Percentiles rank a stretch among this genome's conserved stretches.
Conservation (phyloP, 2,797 vertebrate species). For the Spheniscus humboldti region DNA sequence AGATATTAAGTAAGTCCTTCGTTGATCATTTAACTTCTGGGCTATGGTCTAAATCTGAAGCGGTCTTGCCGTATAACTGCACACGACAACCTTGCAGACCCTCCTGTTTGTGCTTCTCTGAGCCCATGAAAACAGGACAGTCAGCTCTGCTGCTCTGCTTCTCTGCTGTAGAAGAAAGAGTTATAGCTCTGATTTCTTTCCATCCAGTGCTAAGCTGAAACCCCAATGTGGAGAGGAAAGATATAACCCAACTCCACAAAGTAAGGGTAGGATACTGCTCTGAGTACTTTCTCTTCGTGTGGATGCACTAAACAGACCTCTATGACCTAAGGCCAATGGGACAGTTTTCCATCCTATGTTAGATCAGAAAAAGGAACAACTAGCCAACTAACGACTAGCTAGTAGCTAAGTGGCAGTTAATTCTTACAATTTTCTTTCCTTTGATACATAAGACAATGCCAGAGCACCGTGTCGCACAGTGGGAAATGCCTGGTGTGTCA, state of each 20-base stretch:
- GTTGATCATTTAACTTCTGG: not conserved
- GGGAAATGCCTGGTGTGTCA: not conserved
- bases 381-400: not conserved
- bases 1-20: not conserved
- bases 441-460: not conserved
- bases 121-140: not conserved
- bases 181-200: not conserved
- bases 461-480: accelerated
- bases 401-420: not conserved
- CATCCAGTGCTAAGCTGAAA: not conserved
- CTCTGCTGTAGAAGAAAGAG: not conserved
- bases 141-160: not conserved
- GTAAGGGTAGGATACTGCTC: not conserved
- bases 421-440: not conserved
- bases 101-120: not conserved
- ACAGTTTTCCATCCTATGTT: not conserved
- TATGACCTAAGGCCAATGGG: not conserved
- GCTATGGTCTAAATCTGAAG: not conserved
- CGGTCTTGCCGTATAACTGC: not conserved
- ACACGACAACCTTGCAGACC: not conserved
- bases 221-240: not conserved
- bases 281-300: not conserved
- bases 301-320: not conserved
- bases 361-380: not conserved
- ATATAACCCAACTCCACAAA: not conserved